Conservation (phyloP, 2,888 invertebrate species). For the Epirrhoe alternata region DNA sequence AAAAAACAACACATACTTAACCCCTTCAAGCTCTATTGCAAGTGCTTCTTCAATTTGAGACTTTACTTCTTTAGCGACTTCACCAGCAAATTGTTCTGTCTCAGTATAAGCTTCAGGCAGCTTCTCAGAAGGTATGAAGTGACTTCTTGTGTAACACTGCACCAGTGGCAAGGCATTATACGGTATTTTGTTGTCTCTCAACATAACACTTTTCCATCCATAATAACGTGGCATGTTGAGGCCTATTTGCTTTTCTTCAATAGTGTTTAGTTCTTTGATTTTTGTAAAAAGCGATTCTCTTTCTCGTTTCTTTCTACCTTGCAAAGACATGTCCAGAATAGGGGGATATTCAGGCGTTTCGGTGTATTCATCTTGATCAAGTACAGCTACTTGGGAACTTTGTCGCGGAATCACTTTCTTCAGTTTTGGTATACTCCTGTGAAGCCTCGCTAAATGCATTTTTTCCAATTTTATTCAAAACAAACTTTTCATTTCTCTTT, state of each 20-base stretch:
- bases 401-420: conserved; percentile 56
- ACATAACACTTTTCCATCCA: conserved; percentile 88
- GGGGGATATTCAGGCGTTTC: conserved; percentile 84
- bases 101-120: conserved; percentile 87
- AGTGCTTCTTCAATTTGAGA: conserved; percentile 87
- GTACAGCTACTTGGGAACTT: conserved; percentile 60
- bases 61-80: conserved; percentile 82
- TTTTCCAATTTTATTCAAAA: conserved; percentile 39
- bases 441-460: conserved; percentile 69
- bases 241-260: conserved; percentile 94
- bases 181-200: conserved; percentile 85
- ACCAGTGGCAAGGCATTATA: conserved; percentile 89
- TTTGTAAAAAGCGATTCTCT: conserved; percentile 81
- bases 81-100: conserved; percentile 73
- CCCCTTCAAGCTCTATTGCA: conserved; percentile 84
- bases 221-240: conserved; percentile 93
- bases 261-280: conserved; percentile 87
- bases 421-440: conserved; percentile 66
- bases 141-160: conserved; percentile 92
- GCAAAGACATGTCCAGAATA: conserved; percentile 85
- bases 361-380: conserved; percentile 73
- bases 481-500: conserved; percentile 7
- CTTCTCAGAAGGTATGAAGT: conserved; percentile 84
- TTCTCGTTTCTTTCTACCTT: conserved; percentile 77
- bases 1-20: conserved; percentile 77